Conservation (phyloP, 92 coral and sea anemone species). For the Hydrozoanthus gracilis region DNA sequence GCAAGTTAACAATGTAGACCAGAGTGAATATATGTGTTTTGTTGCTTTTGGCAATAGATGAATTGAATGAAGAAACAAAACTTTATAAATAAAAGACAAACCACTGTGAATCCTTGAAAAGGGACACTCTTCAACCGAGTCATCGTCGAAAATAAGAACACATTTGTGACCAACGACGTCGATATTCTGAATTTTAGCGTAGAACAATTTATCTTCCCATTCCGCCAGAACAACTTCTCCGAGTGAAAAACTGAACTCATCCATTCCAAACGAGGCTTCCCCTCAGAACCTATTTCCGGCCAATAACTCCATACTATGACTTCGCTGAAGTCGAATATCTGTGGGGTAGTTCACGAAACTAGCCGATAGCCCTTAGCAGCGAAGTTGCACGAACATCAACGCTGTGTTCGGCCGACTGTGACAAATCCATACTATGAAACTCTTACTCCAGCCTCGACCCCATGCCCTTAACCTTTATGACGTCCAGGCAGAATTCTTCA, state of each 20-base stretch:
- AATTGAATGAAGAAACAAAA: slow-evolving; percentile 78
- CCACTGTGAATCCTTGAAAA: slow-evolving; percentile 99
- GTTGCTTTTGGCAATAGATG: slow-evolving; percentile 61
- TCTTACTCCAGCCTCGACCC: slow-evolving; percentile 86
- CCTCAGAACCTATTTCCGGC: slow-evolving; percentile 62
- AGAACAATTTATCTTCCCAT: slow-evolving; percentile 99
- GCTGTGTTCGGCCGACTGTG: slow-evolving; percentile 48
- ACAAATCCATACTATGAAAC: slow-evolving; percentile 49
- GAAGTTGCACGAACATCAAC: slow-evolving; percentile 23
- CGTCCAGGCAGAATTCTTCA: slow-evolving; percentile 70
- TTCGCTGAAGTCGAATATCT: slow-evolving; percentile 47
- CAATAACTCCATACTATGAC: slow-evolving; percentile 57
- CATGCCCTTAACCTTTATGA: slow-evolving; percentile 74
- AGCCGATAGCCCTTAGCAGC: slow-evolving; percentile 18
- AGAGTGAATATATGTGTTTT: background rate
- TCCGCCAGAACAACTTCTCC: slow-evolving; percentile 99
- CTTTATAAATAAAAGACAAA: slow-evolving; percentile 83
- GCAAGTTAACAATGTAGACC: background rate
- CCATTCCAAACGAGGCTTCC: slow-evolving; percentile 87
- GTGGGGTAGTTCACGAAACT: slow-evolving; percentile 40
- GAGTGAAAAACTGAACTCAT: slow-evolving; percentile 85
- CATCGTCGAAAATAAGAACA: slow-evolving; percentile 95
- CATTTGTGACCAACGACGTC: slow-evolving; percentile 82
- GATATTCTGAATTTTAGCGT: slow-evolving; percentile 98
- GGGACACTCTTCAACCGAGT: slow-evolving; percentile 99